Percentiles rank a stretch among this genome's conserved stretches.
phyloP scores from a whole-genome alignment of 2,888 invertebrate species.

The Conus canariensis region DNA sequence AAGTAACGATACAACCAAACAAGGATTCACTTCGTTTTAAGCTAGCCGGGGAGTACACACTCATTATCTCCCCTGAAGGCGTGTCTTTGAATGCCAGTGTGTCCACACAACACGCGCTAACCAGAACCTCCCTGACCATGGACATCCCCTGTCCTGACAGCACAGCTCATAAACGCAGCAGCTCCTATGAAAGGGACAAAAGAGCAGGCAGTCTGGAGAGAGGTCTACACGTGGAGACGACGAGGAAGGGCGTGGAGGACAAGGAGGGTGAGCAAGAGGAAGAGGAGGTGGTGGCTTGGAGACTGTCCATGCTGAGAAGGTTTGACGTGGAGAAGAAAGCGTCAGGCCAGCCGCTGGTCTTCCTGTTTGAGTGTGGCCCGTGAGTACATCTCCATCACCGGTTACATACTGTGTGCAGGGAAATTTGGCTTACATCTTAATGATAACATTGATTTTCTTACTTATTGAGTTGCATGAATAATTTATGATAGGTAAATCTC shows the following conservation, averaged over 20 bases:
- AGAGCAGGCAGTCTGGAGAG: no score
- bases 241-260: neutral
- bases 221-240: neutral
- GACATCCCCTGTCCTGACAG: neutral
- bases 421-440: no score
- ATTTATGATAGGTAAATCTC: no score
- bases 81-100: constrained; percentile 53
- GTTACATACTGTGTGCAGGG: no score
- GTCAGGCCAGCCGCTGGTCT: constrained; percentile 49
- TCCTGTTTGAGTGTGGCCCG: constrained; percentile 69
- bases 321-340: constrained; percentile 61
- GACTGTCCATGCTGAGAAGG: constrained; percentile 60
- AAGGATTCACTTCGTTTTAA: constrained; percentile 56
- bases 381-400: constrained; percentile 52
- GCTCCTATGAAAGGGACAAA: neutral
- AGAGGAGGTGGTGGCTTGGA: constrained; percentile 57
- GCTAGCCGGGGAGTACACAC: constrained; percentile 56
- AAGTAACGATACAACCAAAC: constrained; percentile 57
- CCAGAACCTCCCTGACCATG: neutral
- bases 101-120: neutral
- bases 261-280: neutral
- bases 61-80: constrained; percentile 61
- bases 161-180: neutral
- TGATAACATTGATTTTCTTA: no score
- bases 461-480: no score